Conservation (phyloP, 2,888 invertebrate species). For the Camptogramma bilineatum region DNA sequence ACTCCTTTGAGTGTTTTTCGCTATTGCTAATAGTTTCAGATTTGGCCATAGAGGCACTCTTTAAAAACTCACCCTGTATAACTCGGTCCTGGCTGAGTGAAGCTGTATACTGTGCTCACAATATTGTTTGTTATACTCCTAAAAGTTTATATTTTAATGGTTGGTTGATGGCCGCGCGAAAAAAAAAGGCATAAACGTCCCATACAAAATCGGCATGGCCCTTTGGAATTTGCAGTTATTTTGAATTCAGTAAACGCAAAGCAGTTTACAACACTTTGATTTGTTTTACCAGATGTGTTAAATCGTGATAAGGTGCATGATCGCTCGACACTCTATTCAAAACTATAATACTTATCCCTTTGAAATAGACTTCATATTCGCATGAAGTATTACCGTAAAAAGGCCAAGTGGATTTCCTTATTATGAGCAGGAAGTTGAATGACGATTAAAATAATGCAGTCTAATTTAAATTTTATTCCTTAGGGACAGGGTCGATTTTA, state of each 20-base stretch:
- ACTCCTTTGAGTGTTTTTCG: too few relatives aligned
- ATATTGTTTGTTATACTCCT: too few relatives aligned
- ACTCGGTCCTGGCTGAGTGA: too few relatives aligned
- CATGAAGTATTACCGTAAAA: not conserved
- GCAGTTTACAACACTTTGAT: not conserved
- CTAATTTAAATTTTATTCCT: conserved; percentile 21
- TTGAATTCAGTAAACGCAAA: not conserved
- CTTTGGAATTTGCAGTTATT: not conserved
- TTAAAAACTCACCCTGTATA: too few relatives aligned
- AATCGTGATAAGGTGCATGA: conserved; percentile 6
- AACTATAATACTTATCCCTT: not conserved
- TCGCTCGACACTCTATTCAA: not conserved
- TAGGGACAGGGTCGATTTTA: conserved; percentile 17
- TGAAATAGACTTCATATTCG: conserved; percentile 6
- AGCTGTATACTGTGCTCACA: too few relatives aligned
- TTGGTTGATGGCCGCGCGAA: too few relatives aligned
- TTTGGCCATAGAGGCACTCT: too few relatives aligned
- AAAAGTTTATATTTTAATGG: too few relatives aligned
- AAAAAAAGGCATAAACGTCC: too few relatives aligned
- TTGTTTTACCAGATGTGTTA: not conserved
- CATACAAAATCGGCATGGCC: too few relatives aligned
- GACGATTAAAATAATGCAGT: conserved; percentile 7
- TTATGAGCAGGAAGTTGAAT: conserved; percentile 25
- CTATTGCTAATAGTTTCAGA: too few relatives aligned
- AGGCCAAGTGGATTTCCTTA: conserved; percentile 25